Percentiles rank a stretch among this genome's conserved stretches.
phyloP scores from a whole-genome alignment of 2,797 vertebrate species.

The Acrossocheilus wenchowensis region DNA sequence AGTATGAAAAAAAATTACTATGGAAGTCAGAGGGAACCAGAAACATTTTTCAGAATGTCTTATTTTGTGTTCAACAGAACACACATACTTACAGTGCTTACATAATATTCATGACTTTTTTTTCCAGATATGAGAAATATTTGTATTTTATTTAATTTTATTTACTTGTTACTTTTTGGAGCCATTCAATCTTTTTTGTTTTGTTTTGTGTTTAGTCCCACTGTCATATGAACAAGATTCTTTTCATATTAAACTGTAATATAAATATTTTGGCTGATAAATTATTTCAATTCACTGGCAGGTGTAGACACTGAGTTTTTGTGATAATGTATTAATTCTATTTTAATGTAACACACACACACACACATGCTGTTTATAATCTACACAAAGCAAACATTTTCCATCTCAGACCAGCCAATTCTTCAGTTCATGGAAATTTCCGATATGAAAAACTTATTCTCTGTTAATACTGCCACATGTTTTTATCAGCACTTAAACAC shows the following conservation, averaged over 20 bases:
- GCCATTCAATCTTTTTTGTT: not conserved
- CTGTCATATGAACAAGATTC: not conserved
- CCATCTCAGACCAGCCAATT: constrained; percentile 67
- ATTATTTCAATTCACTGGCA: not conserved
- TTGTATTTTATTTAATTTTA: not conserved
- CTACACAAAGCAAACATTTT: constrained; percentile 74
- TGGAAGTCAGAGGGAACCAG: not conserved
- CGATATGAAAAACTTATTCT: constrained; percentile 50
- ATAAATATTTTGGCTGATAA: not conserved
- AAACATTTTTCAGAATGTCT: not conserved
- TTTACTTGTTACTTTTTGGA: not conserved
- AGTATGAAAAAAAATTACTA: not conserved
- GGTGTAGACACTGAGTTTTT: not conserved
- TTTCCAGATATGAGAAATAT: not conserved
- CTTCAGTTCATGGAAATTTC: constrained; percentile 73
- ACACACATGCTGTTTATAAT: constrained; percentile 73
- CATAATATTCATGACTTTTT: not conserved
- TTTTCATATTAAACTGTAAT: not conserved
- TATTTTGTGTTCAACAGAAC: no score
- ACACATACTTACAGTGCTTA: no score
- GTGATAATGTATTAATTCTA: not conserved
- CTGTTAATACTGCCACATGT: constrained; percentile 37
- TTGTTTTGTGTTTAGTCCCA: not conserved
- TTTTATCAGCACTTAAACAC: constrained; percentile 46
- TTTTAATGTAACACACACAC: constrained; percentile 49